These are phyloP conservation scores for Amazonetta brasiliensis DNA, from an alignment of 2,797 vertebrate genomes.

Conservation along the genomic window DNA sequence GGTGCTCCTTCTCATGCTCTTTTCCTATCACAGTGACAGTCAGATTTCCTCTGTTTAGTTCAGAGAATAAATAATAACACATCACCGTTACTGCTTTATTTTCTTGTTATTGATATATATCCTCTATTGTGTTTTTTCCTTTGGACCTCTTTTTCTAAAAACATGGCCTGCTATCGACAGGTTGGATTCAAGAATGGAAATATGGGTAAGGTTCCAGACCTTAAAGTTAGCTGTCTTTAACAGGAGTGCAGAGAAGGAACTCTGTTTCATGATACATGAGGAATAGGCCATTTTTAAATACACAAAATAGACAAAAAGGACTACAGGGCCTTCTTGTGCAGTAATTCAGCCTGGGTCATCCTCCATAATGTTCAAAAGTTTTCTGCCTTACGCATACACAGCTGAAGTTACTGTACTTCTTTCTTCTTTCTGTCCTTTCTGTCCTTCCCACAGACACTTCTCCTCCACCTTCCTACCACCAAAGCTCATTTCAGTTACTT, in stretches of 20 bases:
- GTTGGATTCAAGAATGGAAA: neutral
- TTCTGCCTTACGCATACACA: neutral
- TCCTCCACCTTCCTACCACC: neutral
- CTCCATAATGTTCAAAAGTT: neutral
- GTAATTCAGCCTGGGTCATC: neutral
- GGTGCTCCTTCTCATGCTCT: neutral
- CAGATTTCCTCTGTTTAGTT: neutral
- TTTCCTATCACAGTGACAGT: neutral
- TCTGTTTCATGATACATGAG: neutral
- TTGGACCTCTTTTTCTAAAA: neutral
- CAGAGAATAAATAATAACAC: neutral
- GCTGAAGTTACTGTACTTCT: neutral
- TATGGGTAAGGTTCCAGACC: neutral
- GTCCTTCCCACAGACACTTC: neutral
- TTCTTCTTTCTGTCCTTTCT: neutral
- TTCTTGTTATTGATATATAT: neutral
- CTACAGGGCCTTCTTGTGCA: fast-evolving
- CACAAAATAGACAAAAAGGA: fast-evolving
- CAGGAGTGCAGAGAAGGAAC: neutral
- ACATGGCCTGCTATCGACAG: neutral
- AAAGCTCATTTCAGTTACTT: neutral
- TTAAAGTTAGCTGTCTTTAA: neutral
- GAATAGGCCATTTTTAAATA: neutral
- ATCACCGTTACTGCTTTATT: neutral
- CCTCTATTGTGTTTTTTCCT: neutral